Conservation (phyloP, 2,888 invertebrate genomes). For the Hypselothyrea guttata region DNA sequence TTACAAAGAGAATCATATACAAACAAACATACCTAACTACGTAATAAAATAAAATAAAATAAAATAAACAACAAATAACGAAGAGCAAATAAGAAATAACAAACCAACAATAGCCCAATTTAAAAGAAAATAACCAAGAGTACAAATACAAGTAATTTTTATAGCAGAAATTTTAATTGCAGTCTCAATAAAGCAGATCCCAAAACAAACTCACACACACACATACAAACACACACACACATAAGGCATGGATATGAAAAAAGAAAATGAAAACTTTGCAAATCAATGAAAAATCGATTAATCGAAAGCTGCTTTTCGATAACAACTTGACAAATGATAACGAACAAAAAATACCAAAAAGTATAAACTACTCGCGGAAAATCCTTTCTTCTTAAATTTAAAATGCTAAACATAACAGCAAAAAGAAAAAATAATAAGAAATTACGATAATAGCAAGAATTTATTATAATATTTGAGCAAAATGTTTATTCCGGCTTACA, state of each 20-base stretch:
- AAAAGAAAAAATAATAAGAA: slow-evolving; percentile 36
- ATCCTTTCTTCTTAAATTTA: slow-evolving; percentile 71
- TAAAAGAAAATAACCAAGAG: slow-evolving; percentile 80
- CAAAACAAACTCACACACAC: slow-evolving; percentile 28
- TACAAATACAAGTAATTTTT: slow-evolving; percentile 82
- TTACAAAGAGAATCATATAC: slow-evolving; percentile 42
- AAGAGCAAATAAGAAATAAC: too few species aligned
- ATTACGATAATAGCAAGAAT: slow-evolving; percentile 35
- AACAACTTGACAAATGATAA: slow-evolving; percentile 34
- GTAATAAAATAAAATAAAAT: slow-evolving; percentile 78
- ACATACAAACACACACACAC: slow-evolving; percentile 30
- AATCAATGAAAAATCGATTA: slow-evolving; percentile 39
- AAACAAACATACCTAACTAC: slow-evolving; percentile 75
- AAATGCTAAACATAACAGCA: slow-evolving; percentile 45
- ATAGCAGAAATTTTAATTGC: slow-evolving; percentile 81
- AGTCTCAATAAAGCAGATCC: slow-evolving; percentile 74
- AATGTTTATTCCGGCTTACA: slow-evolving; percentile 56
- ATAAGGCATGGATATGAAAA: slow-evolving; percentile 61
- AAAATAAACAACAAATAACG: too few species aligned
- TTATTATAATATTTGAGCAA: slow-evolving; percentile 46
- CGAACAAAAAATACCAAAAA: slow-evolving; percentile 36
- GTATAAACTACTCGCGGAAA: slow-evolving; percentile 43
- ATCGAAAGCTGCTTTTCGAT: slow-evolving; percentile 45
- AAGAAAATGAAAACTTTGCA: slow-evolving; percentile 43
- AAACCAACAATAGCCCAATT: slow-evolving; percentile 81